Evolutionary conservation across 2,797 vertebrate genomes (phyloP), one percentile per base, ranked within the genome.

Genomic region (Catostomus latipinnis): DNA sequence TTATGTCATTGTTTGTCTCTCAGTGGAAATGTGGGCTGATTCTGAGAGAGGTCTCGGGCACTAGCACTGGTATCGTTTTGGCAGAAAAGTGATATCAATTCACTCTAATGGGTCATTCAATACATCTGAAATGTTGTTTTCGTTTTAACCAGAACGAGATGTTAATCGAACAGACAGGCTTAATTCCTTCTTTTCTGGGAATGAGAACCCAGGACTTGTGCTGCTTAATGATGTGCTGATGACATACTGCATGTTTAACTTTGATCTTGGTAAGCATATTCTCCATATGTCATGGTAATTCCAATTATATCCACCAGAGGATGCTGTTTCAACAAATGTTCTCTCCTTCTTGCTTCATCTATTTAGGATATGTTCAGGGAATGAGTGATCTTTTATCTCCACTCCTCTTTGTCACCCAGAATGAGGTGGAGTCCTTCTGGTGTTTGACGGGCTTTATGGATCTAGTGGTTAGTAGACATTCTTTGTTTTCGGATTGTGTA

Each of bases 181-280:
- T 81, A 96, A 97, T 87, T 94, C 94, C 0, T 98, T 97, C 91
- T 98, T 96, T 5, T 96, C 96, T 14, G 96, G 96, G 0, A 95
- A 92, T 0, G 94, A 96, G 67, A 97, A 96, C 57, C 96, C 96
- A 0, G 96, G 96, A 2, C 91, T 97, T 81, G 88, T 91, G 1
- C 92, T 98, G 72, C 95, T 98, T 0, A 91, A 96, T 0, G 96
- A 98, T 4, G 95, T 96, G 22, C 92, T 98, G 45, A 96, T 97
- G 92, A 98, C 96, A 0, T 97, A 98, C 91, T 98, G 96, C 95
- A 97, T 98, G 96, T 97, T 93, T 89, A 96, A 98, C 92, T 98
- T 98, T 4, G 96, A 98, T 81, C 91, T 98, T 0, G 96, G 96
- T 97, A 83, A 1, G 92, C 74, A 0, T 14, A 68, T 0, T n/a